Conservation (phyloP, 2,888 invertebrate species). For the Metalampra italica region DNA sequence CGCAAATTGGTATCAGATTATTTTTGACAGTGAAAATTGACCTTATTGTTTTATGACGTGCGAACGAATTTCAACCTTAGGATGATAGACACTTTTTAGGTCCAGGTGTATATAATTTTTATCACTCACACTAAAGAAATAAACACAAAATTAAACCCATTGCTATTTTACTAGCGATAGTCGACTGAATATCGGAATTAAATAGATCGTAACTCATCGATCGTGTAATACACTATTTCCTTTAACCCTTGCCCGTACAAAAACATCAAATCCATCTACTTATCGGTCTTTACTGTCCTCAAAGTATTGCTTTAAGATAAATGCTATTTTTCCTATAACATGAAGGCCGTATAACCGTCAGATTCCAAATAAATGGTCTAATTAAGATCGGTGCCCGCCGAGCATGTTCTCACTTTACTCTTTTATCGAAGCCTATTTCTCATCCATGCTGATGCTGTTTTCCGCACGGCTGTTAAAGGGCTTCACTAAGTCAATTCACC, state of each 20-base stretch:
- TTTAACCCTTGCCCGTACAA: too few relatives aligned
- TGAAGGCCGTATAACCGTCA: slow-evolving; percentile 8
- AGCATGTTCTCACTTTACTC: slow-evolving; percentile 54
- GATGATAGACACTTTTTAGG: too few relatives aligned
- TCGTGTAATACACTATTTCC: too few relatives aligned
- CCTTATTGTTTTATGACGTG: too few relatives aligned
- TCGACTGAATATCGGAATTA: too few relatives aligned
- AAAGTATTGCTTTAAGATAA: slow-evolving; percentile 4
- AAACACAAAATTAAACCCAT: too few relatives aligned
- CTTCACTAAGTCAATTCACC: slow-evolving; percentile 29
- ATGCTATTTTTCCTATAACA: slow-evolving; percentile 11
- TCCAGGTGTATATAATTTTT: too few relatives aligned
- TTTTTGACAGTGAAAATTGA: too few relatives aligned
- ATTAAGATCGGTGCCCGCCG: slow-evolving; percentile 43
- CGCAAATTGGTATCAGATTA: too few relatives aligned
- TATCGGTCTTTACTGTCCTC: background rate
- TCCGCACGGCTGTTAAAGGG: slow-evolving; percentile 30
- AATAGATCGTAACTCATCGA: background rate
- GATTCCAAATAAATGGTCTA: slow-evolving; percentile 44
- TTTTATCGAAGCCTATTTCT: slow-evolving; percentile 52
- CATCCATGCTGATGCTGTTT: slow-evolving; percentile 39
- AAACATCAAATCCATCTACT: background rate
- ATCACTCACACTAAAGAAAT: too few relatives aligned
- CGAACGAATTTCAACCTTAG: too few relatives aligned
- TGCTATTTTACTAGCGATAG: too few relatives aligned